phyloP scores from a whole-genome alignment of 2,113 vertebrate species.

The Xenopus borealis region DNA sequence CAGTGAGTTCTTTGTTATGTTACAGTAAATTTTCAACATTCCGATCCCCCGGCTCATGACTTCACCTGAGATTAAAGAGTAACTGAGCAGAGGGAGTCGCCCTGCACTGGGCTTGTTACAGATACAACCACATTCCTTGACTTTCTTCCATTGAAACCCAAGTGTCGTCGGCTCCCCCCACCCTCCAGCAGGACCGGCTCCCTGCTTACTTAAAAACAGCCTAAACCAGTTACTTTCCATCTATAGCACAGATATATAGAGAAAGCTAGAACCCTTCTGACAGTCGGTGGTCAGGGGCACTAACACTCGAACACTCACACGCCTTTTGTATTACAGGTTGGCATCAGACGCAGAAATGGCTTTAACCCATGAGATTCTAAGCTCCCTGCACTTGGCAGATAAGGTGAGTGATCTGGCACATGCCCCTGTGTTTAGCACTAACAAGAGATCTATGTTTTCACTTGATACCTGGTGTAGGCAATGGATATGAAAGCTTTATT shows the following conservation, averaged over 20 bases:
- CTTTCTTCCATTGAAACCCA: conserved; percentile 23
- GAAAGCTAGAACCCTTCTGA: neutral
- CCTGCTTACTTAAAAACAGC: conserved; percentile 35
- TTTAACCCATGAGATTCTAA: conserved; percentile 54
- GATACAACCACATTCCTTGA: conserved; percentile 30
- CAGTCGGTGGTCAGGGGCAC: neutral
- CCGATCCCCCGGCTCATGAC: no score
- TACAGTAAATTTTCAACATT: no score
- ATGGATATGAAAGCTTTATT: no score
- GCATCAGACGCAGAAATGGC: neutral
- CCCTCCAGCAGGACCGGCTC: neutral
- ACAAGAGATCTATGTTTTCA: no score
- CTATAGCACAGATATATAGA: neutral
- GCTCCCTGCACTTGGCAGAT: conserved; percentile 50
- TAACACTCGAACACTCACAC: neutral
- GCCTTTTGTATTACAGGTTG: conserved; percentile 1
- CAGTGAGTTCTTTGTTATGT: no score
- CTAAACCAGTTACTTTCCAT: conserved; percentile 32
- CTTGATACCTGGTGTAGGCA: no score
- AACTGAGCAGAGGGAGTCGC: neutral
- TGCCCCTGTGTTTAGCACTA: no score
- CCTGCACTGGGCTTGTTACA: neutral
- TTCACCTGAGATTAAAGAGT: no score
- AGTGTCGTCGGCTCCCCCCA: conserved; percentile 7
- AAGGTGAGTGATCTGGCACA: conserved; percentile 49